phyloP scores from a whole-genome alignment of 1,140 invertebrate genomes.

The Kradibia gibbosae region DNA sequence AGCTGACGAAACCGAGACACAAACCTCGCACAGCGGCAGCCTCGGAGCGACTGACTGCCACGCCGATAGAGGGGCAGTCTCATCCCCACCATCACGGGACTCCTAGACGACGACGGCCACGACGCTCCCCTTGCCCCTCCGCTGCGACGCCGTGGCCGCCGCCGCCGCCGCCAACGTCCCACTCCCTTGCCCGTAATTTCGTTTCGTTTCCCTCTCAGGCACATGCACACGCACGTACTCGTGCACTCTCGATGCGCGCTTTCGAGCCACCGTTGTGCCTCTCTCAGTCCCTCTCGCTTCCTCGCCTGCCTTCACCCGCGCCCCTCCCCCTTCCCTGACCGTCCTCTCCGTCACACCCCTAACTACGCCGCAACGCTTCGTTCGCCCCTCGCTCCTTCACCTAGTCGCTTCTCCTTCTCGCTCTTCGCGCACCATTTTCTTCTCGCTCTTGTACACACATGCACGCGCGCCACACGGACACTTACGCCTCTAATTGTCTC shows the following conservation, averaged over 20 bases:
- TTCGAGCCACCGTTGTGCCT: background rate
- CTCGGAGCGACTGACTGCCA: constrained; percentile 65
- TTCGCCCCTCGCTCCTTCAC: constrained; percentile 1
- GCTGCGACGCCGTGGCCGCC: constrained; percentile 12
- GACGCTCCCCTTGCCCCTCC: constrained; percentile 7
- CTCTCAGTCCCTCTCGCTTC: constrained; percentile 49
- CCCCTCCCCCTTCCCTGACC: constrained; percentile 15
- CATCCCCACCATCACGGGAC: constrained; percentile 49
- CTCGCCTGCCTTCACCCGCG: no score
- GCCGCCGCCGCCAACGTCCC: background rate
- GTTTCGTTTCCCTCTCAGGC: no score
- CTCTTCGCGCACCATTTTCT: background rate
- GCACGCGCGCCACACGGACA: constrained; percentile 2
- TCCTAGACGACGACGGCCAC: constrained; percentile 19
- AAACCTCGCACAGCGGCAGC: constrained; percentile 55
- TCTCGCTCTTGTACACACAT: constrained; percentile 22
- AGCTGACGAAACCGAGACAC: constrained; percentile 43
- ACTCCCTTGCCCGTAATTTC: no score
- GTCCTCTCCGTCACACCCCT: constrained; percentile 47
- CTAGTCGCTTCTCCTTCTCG: background rate
- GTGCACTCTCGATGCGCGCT: no score
- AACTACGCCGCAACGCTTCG: constrained; percentile 29
- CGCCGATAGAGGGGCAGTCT: constrained; percentile 59
- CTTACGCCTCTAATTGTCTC: constrained; percentile 34
- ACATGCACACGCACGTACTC: no score